phyloP scores from a whole-genome alignment of 2,113 vertebrate species.

The Dissostichus mawsoni region DNA sequence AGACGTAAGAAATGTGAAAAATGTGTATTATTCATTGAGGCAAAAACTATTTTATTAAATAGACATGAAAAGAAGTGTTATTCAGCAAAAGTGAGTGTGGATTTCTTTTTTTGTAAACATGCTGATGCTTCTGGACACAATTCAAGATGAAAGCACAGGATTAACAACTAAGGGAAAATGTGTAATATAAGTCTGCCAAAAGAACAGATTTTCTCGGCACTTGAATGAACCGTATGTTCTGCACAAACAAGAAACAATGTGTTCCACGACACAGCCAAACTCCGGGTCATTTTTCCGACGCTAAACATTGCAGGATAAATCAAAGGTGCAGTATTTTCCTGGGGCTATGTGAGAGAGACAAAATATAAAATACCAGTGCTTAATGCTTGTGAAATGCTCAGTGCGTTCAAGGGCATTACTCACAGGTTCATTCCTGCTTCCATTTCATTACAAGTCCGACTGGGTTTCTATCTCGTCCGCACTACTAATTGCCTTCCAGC shows the following conservation, averaged over 20 bases:
- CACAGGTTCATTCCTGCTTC: conserved; percentile 80
- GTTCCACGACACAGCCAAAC: not conserved
- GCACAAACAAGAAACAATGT: not conserved
- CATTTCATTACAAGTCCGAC: conserved; percentile 90
- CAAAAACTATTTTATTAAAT: conserved; percentile 98
- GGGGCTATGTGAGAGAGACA: conserved; percentile 3
- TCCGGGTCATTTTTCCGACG: conserved; percentile 1
- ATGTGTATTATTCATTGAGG: conserved; percentile 88
- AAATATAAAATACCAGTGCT: conserved; percentile 17
- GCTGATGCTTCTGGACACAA: not conserved
- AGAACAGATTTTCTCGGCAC: conserved; percentile 10
- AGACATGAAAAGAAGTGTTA: conserved; percentile 90
- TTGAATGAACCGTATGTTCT: not conserved
- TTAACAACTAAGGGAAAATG: conserved; percentile 28
- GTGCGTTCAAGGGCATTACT: conserved; percentile 76
- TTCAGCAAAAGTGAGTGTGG: conserved; percentile 80
- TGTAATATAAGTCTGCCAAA: not conserved
- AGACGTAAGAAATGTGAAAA: conserved; percentile 62
- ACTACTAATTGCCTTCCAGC: conserved; percentile 91
- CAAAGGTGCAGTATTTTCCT: conserved; percentile 11
- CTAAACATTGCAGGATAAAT: conserved; percentile 28
- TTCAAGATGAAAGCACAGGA: conserved; percentile 16
- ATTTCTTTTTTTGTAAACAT: conserved; percentile 52
- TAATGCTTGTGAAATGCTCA: conserved; percentile 55
- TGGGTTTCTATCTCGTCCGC: conserved; percentile 83